Percentiles rank a stretch among this genome's conserved stretches.
Conservation (phyloP, 2,797 vertebrate genomes). For the Helicolenus hilgendorfi region DNA sequence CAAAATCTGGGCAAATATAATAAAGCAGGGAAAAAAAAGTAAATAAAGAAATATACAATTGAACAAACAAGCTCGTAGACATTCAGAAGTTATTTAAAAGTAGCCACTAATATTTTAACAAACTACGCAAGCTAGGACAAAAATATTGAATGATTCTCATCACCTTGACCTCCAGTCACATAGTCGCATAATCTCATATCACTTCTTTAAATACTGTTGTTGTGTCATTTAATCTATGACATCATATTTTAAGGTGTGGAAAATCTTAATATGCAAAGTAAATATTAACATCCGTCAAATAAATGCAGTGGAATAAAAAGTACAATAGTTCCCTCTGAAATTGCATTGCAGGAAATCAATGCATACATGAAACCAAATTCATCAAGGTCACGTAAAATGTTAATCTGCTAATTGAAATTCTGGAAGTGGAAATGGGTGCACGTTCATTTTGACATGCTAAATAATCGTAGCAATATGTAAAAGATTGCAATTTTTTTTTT, state of each 20-base stretch:
- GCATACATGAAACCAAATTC: not conserved
- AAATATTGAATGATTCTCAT: not conserved
- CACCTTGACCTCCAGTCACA: not conserved
- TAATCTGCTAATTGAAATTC: constrained; percentile 18
- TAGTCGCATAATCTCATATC: not conserved
- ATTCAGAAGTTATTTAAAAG: not conserved
- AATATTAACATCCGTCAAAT: not conserved
- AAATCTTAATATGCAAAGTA: not conserved
- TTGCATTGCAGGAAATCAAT: not conserved
- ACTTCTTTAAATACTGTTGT: not conserved
- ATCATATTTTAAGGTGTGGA: not conserved
- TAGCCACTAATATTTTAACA: not conserved
- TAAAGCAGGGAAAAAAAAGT: not conserved
- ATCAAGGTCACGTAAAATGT: not conserved
- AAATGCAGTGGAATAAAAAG: not conserved
- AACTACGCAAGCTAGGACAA: not conserved
- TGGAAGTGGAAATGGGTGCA: not conserved
- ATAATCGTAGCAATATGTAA: not conserved
- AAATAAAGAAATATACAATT: not conserved
- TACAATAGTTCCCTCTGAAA: not conserved
- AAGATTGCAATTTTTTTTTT: constrained; percentile 7
- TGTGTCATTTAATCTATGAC: not conserved
- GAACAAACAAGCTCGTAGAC: not conserved
- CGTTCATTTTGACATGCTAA: constrained; percentile 6
- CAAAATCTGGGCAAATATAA: not conserved